Percentiles rank a stretch among this genome's conserved stretches.
Conservation (phyloP, 1,140 invertebrate genomes). For the Brachionus calyciflorus region DNA sequence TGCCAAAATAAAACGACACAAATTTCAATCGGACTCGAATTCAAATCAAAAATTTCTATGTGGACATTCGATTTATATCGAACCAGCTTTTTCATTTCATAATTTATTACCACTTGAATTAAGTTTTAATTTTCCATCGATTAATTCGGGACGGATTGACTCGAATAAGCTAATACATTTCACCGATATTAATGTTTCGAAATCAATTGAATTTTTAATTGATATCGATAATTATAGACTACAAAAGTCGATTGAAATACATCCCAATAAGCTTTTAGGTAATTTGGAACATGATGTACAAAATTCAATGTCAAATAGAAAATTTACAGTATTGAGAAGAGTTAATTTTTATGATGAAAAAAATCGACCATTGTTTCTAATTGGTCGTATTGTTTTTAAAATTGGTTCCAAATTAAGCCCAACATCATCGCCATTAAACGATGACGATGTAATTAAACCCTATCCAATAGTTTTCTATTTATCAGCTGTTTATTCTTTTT, state of each 20-base stretch:
- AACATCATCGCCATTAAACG: not conserved
- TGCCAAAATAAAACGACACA: constrained; percentile 24
- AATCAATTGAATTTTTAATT: not conserved
- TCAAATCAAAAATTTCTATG: not conserved
- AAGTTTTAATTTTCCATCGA: not conserved
- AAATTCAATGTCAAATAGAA: not conserved
- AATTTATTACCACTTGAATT: constrained; percentile 40
- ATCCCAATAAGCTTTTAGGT: not conserved
- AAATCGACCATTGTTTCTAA: constrained; percentile 47
- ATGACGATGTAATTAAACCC: not conserved
- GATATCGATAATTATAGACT: constrained; percentile 22
- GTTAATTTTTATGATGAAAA: constrained; percentile 45
- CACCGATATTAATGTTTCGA: constrained; percentile 6
- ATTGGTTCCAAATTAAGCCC: not conserved
- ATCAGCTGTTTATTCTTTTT: constrained; percentile 74
- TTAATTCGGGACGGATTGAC: not conserved
- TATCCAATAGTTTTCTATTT: constrained; percentile 37
- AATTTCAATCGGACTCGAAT: constrained; percentile 1
- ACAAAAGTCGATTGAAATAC: constrained; percentile 29
- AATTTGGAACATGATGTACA: not conserved
- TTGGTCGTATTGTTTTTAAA: constrained; percentile 55
- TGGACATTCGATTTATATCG: constrained; percentile 30
- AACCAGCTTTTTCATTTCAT: constrained; percentile 15
- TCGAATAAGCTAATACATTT: constrained; percentile 2
- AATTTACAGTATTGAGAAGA: constrained; percentile 6